Evolutionary conservation across 2,888 invertebrate species (phyloP), one percentile per base, ranked within the genome.

Genomic region (Thecocarcelia acutangulata): DNA sequence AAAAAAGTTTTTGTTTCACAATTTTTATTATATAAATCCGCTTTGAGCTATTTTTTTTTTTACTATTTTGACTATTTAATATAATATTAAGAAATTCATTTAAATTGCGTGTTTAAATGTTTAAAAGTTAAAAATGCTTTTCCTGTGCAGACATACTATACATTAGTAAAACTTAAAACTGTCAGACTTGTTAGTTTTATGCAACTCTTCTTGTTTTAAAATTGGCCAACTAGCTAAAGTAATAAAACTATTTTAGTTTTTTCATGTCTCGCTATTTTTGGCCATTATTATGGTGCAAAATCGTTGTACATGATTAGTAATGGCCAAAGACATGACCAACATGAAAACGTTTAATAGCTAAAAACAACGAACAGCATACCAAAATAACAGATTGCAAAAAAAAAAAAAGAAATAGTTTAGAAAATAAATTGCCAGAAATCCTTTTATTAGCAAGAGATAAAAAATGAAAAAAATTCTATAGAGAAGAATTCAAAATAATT

Each of bases 161-260:
- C 59, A 66, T 78, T 66, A 52, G 58, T 28, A 63, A 44, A 72
- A 72, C 58, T 72, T 72, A 17, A 42, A 66, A 52, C 70, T 78
- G 44, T 46, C 46, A 69, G 61, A 69, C 69, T 52, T 48, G 52
- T 42, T 37, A 12, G 19, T 46, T 61, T 54, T n/a, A 9, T 50
- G 6, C 24, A 44, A 8, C 6, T 33, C 33, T 42, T 59, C 6
- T 17, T 50, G 12, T 12, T 52, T 28, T 50, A 11, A 61, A 68
- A 68, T 66, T 74, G 73, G 64, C 61, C 63, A 76, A 80, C 66
- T 72, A 59, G 72, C 76, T 48, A 81, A 73, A 73, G 63, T 58
- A 69, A 58, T 75, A 78, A 78, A 74, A 78, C 46, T 42, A 5
- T 72, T 64, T 61, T 56, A 59, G 48, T 63, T 46, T 33, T 42